Conservation (phyloP, 2,797 vertebrate genomes). For the Emys orbicularis region DNA sequence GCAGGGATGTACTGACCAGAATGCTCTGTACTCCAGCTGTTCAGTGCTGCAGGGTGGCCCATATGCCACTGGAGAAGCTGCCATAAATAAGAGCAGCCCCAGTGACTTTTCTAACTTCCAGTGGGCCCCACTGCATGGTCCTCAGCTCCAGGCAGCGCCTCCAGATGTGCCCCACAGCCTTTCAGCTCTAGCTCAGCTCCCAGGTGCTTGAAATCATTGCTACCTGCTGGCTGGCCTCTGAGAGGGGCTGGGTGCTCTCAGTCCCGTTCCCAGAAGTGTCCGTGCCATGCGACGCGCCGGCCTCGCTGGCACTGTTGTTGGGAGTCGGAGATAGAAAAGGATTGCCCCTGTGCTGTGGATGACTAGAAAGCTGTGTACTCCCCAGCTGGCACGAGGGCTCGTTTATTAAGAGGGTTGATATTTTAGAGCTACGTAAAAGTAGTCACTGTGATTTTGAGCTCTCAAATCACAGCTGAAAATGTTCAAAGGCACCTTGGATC, state of each 20-base stretch:
- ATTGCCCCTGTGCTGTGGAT: background rate
- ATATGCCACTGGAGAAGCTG: background rate
- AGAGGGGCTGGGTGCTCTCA: background rate
- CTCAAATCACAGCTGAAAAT: background rate
- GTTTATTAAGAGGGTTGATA: conserved; percentile 12
- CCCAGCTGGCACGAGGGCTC: conserved; percentile 30
- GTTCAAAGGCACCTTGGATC: background rate
- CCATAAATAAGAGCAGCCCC: background rate
- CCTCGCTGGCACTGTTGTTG: background rate
- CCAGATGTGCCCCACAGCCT: background rate
- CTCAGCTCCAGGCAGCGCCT: background rate
- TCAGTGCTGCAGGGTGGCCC: background rate
- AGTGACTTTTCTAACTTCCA: background rate
- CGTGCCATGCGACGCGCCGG: accelerated
- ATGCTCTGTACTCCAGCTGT: background rate
- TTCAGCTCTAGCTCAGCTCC: background rate
- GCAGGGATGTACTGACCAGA: too few relatives aligned
- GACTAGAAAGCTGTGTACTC: background rate
- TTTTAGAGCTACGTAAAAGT: background rate
- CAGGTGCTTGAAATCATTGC: background rate
- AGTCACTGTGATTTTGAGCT: conserved; percentile 55
- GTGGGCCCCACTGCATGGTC: background rate
- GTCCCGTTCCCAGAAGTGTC: background rate
- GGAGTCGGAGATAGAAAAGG: background rate
- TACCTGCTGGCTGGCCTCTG: accelerated